Percentiles rank a stretch among this genome's conserved stretches.
Conservation (phyloP, 2,113 vertebrate genomes). For the Oenanthe oenanthe region DNA sequence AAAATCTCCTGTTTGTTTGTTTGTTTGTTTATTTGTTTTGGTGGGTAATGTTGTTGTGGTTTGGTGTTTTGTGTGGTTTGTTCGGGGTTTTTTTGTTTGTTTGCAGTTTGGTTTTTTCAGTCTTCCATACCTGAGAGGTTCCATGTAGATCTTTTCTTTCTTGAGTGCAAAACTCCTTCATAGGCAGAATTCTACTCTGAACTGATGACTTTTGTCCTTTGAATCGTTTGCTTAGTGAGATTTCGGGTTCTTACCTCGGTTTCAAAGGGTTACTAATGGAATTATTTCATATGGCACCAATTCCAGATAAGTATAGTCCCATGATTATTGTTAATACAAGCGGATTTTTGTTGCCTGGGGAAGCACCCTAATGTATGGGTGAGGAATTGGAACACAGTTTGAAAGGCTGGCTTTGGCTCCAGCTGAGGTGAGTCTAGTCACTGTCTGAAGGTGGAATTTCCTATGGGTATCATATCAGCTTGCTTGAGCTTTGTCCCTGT, state of each 20-base stretch:
- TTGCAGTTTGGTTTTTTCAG: not conserved
- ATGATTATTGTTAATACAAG: not conserved
- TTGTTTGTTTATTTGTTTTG: not conserved
- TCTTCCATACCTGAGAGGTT: not conserved
- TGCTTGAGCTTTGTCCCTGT: not conserved
- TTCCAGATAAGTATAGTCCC: not conserved
- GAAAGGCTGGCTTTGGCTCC: not conserved
- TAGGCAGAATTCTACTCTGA: not conserved
- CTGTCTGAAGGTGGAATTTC: not conserved
- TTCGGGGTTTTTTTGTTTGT: not conserved
- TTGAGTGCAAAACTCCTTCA: not conserved
- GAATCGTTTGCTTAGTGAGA: not conserved
- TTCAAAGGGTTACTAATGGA: not conserved
- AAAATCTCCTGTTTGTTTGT: not conserved
- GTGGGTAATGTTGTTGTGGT: not conserved
- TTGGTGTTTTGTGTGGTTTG: rapidly evolving
- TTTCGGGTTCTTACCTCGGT: not conserved
- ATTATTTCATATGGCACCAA: not conserved
- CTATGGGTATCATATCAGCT: not conserved
- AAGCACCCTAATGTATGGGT: not conserved
- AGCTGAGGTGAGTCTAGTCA: not conserved
- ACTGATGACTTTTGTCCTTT: not conserved
- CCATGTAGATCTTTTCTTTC: not conserved
- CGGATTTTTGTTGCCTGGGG: not conserved
- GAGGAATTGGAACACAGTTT: not conserved